Conservation (phyloP, 2,797 vertebrate species). For the Oophaga sylvatica region DNA sequence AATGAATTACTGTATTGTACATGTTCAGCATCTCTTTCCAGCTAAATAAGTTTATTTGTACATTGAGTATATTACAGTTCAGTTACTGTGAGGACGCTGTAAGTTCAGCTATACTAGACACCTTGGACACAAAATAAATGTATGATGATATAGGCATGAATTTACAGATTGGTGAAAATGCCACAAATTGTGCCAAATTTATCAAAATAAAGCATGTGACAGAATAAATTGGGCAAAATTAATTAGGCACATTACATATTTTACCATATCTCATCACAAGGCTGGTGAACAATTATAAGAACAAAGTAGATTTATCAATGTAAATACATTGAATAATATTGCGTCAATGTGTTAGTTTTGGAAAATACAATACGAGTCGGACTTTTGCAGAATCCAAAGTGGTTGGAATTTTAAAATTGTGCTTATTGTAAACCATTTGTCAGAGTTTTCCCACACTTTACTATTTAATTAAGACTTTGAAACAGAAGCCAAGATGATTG, state of each 20-base stretch:
- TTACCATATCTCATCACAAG: not conserved
- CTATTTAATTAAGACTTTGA: no score
- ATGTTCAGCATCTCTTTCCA: slow-evolving; percentile 36
- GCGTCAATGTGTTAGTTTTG: not conserved
- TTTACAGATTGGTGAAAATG: no score
- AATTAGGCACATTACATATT: not conserved
- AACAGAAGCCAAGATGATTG: no score
- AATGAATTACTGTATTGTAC: slow-evolving; percentile 50
- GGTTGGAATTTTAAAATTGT: no score
- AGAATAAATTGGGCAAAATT: no score
- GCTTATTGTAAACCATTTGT: no score
- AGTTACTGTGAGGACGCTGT: not conserved
- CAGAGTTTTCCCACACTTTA: no score
- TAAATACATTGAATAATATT: not conserved
- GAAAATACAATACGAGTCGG: no score
- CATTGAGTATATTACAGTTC: slow-evolving; percentile 21
- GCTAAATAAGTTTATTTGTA: slow-evolving; percentile 41
- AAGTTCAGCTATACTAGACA: no score
- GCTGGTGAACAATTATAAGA: not conserved
- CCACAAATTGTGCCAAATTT: no score
- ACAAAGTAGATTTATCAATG: not conserved
- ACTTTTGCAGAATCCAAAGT: not conserved
- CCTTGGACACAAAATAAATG: not conserved
- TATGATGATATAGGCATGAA: no score
- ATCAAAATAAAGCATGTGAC: no score